Conservation (phyloP, 1,140 invertebrate species). For the Leptonema lineaticorne region DNA sequence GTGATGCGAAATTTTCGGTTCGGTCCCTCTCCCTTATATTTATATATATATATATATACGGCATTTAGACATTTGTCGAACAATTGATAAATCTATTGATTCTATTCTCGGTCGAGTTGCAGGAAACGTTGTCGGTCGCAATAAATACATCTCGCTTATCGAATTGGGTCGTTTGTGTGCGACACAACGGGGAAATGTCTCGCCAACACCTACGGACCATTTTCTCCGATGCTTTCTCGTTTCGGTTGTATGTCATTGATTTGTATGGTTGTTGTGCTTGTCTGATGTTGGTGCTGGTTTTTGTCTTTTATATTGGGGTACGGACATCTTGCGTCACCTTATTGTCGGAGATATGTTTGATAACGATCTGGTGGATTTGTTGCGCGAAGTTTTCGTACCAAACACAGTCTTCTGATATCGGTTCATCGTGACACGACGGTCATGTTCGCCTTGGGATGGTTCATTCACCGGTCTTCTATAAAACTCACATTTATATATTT, state of each 20-base stretch:
- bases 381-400: not conserved
- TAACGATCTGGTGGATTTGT: not conserved
- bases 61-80: not conserved
- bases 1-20: too few relatives aligned
- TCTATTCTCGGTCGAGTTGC: slow-evolving; percentile 13
- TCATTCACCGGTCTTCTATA: not conserved
- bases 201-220: not conserved
- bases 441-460: slow-evolving; percentile 21
- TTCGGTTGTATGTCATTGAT: too few relatives aligned
- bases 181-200: not conserved
- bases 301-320: too few relatives aligned
- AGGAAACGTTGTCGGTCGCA: not conserved
- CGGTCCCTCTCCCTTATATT: too few relatives aligned
- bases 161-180: slow-evolving; percentile 6
- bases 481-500: not conserved
- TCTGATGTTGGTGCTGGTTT: too few relatives aligned
- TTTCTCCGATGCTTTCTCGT: not conserved
- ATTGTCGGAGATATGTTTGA: not conserved
- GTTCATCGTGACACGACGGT: slow-evolving; percentile 15
- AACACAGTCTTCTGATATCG: slow-evolving; percentile 17
- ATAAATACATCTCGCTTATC: slow-evolving; percentile 15
- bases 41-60: not conserved
- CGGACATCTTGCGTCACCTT: not conserved
- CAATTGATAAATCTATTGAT: slow-evolving; percentile 17
- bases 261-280: too few relatives aligned